Base-by-base conservation (phyloP, 1,140 invertebrate species). In the Panagrolaimus sp. region DNA sequence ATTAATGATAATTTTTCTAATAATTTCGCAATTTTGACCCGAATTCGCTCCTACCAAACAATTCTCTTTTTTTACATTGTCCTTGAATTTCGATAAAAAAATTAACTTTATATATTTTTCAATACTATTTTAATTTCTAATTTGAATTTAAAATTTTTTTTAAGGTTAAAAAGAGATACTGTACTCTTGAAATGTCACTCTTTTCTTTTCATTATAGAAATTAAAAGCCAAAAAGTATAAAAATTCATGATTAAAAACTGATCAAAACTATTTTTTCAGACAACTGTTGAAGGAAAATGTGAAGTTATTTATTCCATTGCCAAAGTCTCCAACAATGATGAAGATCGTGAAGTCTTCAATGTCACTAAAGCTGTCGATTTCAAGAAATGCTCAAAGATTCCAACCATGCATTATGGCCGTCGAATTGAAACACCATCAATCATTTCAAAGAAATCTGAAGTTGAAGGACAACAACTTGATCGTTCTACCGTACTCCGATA, bases 291-390 rank as follows among this genome's bases (percentile, higher is more conserved):
- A 45, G 70, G 70, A 14, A 23, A 71, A 65, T 71, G 70, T 43
- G 69, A 71, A 20, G 43, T 61, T n/a, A 45, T 48, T 25, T 71
- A 71, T 69, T 73, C 70, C 11, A 23, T 71, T 69, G 27, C n/a
- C 27, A 11, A n/a, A 13, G 14, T 25, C 5, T 43, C 5, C 23
- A 23, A 70, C 13, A 14, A 47, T 0, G 16, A n/a, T 38, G 42
- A 44, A 8, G n/a, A 66, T n/a, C 27, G 70, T 14, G 25, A 47
- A 16, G 42, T 42, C 14, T 76, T 76, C 53, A 78, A 78, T 53
- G 69, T 84, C 23, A 81, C 74, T 38, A 83, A 83, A 70, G 66
- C 75, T 0, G 65, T 78, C 43, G 75, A 83, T 71, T 81, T 78
- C 70, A 68, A 75, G 27, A 71, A 74, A 0, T 83, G 82, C 65